These are phyloP conservation scores for Podarcis cretensis DNA, from an alignment of 2,113 vertebrate genomes.

Conservation along the genomic window DNA sequence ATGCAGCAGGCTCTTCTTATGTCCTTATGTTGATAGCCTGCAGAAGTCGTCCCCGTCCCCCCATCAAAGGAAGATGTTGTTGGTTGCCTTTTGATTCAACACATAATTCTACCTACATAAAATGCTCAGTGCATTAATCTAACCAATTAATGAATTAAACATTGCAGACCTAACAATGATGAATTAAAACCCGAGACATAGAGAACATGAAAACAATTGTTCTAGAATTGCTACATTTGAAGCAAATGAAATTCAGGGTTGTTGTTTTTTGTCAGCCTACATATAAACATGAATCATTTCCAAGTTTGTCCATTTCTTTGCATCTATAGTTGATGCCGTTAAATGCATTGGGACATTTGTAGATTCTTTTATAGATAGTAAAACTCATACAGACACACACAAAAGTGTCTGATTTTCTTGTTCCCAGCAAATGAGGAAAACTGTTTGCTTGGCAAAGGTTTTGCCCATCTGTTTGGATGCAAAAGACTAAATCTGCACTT, in stretches of 20 bases:
- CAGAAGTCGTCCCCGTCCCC: not conserved
- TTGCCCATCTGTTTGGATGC: constrained; percentile 66
- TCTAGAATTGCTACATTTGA: not conserved
- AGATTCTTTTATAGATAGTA: constrained; percentile 28
- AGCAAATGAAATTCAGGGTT: not conserved
- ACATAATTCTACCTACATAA: not conserved
- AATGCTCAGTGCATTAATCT: not conserved
- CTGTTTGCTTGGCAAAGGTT: constrained; percentile 60
- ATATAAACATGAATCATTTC: not conserved
- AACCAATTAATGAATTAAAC: not conserved
- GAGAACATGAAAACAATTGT: not conserved
- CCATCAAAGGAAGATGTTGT: not conserved
- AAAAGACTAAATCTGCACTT: constrained; percentile 64
- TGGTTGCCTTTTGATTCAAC: not conserved
- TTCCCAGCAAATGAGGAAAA: constrained; percentile 68
- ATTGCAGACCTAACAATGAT: not conserved
- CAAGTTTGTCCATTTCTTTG: not conserved
- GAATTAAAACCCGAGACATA: not conserved
- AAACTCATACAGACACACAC: constrained; percentile 24
- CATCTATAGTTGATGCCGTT: not conserved
- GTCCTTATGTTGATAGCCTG: too few relatives aligned
- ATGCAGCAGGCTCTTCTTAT: too few relatives aligned
- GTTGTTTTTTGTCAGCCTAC: not conserved
- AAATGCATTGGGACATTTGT: constrained; percentile 16
- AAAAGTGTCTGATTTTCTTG: constrained; percentile 43